phyloP scores from a whole-genome alignment of 2,113 vertebrate genomes.

The Mastomys coucha region DNA sequence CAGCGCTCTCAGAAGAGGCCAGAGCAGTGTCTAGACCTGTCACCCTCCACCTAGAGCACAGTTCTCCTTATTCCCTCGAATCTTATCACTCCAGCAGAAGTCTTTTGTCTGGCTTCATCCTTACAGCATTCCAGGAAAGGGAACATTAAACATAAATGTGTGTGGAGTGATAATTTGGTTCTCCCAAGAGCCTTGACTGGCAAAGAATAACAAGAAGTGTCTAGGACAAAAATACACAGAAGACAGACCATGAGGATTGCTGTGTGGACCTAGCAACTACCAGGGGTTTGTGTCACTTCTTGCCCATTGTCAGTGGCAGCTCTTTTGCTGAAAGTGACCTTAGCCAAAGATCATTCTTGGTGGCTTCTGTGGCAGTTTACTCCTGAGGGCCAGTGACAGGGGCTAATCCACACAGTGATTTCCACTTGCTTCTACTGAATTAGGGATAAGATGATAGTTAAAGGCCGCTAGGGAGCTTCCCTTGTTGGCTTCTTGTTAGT shows the following conservation, averaged over 20 bases:
- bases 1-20: background rate
- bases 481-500: background rate
- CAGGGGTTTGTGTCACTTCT: background rate
- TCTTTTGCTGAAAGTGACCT: background rate
- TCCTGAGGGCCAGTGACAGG: background rate
- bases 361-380: background rate
- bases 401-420: background rate
- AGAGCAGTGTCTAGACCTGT: background rate
- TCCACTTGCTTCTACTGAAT: background rate
- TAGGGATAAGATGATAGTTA: background rate
- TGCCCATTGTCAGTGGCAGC: background rate
- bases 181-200: background rate
- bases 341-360: background rate
- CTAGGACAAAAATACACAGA: slow-evolving; percentile 1
- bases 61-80: background rate
- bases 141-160: background rate
- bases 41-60: too few species aligned
- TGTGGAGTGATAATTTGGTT: background rate
- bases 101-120: slow-evolving; percentile 28
- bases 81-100: background rate
- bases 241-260: background rate
- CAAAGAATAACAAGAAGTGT: background rate
- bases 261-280: background rate
- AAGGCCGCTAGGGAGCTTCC: background rate
- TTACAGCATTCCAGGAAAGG: background rate